A percentile compares a stretch with the other conserved stretches of the same genome.
phyloP scores from a whole-genome alignment of 2,113 vertebrate species.

The Eptesicus fuscus region DNA sequence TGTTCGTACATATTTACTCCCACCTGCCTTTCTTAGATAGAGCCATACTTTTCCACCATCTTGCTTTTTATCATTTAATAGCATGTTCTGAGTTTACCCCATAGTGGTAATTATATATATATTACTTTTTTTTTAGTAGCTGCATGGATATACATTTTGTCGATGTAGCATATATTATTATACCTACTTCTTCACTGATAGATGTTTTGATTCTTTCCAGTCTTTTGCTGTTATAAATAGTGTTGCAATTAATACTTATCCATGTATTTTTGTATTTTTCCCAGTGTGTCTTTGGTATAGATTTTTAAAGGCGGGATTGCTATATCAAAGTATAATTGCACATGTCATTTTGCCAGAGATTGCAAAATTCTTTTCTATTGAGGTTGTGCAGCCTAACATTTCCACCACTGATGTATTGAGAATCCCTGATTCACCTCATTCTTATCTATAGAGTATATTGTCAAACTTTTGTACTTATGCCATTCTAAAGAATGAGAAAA shows the following conservation, averaged over 20 bases:
- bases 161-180: not conserved
- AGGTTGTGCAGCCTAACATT: not conserved
- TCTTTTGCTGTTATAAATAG: constrained; percentile 1
- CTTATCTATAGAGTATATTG: not conserved
- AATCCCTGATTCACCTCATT: not conserved
- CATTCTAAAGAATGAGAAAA: not conserved
- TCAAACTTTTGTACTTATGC: not conserved
- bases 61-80: not conserved
- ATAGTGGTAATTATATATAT: not conserved
- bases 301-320: not conserved
- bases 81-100: not conserved
- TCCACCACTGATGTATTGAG: not conserved
- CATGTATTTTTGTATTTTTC: not conserved
- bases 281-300: not conserved
- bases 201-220: constrained; percentile 15
- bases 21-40: not conserved
- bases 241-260: not conserved
- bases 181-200: not conserved
- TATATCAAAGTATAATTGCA: not conserved
- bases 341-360: not conserved
- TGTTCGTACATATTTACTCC: not conserved
- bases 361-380: not conserved
- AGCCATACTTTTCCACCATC: not conserved
- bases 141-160: not conserved
- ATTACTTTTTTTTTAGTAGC: not conserved